Conservation (phyloP, 1,140 invertebrate genomes). For the Trichonephila inaurata region DNA sequence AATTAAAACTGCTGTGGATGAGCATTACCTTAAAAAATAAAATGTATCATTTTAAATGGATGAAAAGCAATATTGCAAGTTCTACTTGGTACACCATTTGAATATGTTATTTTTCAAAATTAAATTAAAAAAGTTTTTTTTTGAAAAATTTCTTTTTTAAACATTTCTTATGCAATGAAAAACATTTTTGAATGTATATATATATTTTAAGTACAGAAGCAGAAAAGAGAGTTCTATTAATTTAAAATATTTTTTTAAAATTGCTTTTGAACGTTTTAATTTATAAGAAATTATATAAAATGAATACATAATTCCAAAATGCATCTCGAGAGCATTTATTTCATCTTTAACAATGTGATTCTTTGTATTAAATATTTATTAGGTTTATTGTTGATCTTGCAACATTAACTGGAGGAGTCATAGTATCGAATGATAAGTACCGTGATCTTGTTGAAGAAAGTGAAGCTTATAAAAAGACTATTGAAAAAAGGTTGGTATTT, state of each 20-base stretch:
- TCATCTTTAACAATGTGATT: background rate
- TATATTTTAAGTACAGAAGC: background rate
- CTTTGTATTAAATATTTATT: background rate
- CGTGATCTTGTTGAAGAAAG: constrained; percentile 80
- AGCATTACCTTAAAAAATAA: no score
- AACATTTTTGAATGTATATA: no score
- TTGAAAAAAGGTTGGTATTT: constrained; percentile 63
- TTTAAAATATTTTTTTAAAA: background rate
- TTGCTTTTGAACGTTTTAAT: background rate
- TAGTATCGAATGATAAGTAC: constrained; percentile 81
- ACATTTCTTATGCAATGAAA: no score
- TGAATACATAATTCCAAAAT: background rate
- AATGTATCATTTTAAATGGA: no score
- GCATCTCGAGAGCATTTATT: no score
- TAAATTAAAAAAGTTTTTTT: no score
- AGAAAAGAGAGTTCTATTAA: background rate
- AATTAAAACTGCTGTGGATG: no score
- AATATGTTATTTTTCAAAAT: no score
- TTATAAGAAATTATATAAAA: background rate
- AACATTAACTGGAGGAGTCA: constrained; percentile 80
- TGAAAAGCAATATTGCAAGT: no score
- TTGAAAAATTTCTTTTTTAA: no score
- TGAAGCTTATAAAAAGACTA: constrained; percentile 80
- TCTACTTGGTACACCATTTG: no score
- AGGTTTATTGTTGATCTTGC: constrained; percentile 81